Evolutionary conservation across 2,113 vertebrate species (phyloP), one percentile per base, ranked within the genome.

Genomic region (Corythoichthys intestinalis): DNA sequence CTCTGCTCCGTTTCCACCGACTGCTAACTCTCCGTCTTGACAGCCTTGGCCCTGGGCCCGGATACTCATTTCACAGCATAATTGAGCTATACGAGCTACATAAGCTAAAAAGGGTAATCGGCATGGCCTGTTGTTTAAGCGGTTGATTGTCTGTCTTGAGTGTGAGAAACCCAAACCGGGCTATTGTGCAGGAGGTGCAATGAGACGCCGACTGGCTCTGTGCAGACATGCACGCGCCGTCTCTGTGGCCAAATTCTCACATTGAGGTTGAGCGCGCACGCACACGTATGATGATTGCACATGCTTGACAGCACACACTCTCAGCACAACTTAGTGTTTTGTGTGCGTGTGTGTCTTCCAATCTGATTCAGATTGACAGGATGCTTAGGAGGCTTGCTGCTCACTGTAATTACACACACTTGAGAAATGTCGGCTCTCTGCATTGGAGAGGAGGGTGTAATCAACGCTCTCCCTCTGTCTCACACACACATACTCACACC

Each of bases 381-480:
- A 88, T 84, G 87, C 82, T 88, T 87, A 90, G 88, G 86, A 91
- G 86, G 86, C 80, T 81, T 79, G 88, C 83, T 75, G 86, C 87
- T 90, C 83, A 89, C 89, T 88, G 73, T 91, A 92, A 92, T 91
- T 90, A 91, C 89, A 89, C 83, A 85, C 86, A 88, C 90, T 89
- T 86, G 89, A 90, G 88, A 90, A 91, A 88, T 86, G 82, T 79
- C 80, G 80, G 79, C 83, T 88, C 88, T 84, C 71, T 12, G 83
- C 76, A 83, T 83, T 80, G 81, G 76, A 78, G 82, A 87, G 72
- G 87, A 89, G 85, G 87, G 85, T 89, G 87, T 89, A 91, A 90
- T 91, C 90, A 91, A 84, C 81, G 74, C 83, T 81, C 82, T 69
- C 80, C 71, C 79, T 69, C 48, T 63, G 80, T 44, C 41, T 44